Base-by-base conservation (phyloP, 2,113 vertebrate genomes). In the Megalops atlanticus region DNA sequence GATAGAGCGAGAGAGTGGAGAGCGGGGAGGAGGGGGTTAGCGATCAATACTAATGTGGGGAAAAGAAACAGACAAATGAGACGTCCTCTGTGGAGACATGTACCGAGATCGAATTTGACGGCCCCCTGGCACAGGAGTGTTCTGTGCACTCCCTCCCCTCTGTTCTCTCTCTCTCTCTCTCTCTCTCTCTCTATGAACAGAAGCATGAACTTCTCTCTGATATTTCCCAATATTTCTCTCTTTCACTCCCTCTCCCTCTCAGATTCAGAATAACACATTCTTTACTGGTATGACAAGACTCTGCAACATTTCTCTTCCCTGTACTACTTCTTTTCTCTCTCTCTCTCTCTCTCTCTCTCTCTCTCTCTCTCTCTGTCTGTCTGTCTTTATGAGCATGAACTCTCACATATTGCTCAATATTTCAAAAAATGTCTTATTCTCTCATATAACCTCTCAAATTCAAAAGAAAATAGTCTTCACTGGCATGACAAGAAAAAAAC, bases 31-130 rank as follows among this genome's bases (percentile, higher is more conserved):
- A n/a, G 41, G 49, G 16, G 40, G 54, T 18, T 39, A 33, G 38
- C 39, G 39, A 31, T 45, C 58, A 40, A 78, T 78, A 43, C 77
- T 78, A 78, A 70, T 40, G 40, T 10, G 14, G 76, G 31, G 15
- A 77, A 31, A 49, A 35, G 38, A 78, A 40, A 21, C 31, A 41
- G 58, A 64, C 31, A 64, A 64, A 64, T 64, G 58, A 64, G 31
- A 75, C 45, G 40, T 75, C n/a, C 31, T 31, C 38, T 4, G 2
- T 39, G 73, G 41, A 1, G 73, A 45, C 73, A 27, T 75, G 73
- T 24, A 75, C 39, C 73, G 7, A 75, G 39, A 75, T 75, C 21
- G 38, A 45, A 40, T 43, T 27, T 75, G 41, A 75, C 40, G 49
- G 68, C 40, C 4, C 31, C 21, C 35, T 31, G 40, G 40, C 24